Base-by-base conservation (phyloP, 92 coral and sea anemone genomes). In the Plumapathes pennacea region DNA sequence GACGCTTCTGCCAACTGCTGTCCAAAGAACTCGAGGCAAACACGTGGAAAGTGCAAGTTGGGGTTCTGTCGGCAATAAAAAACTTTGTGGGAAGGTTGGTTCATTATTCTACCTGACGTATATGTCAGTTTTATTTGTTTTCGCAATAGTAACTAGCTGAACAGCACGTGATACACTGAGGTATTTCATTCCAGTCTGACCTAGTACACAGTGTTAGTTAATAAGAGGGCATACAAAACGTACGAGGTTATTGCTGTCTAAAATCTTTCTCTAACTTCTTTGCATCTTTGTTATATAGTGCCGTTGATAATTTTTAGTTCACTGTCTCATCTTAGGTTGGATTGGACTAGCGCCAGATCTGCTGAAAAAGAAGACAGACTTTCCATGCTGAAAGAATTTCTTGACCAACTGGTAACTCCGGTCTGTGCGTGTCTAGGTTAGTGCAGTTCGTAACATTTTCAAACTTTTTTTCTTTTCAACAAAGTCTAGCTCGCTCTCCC, bases 11-110 rank as follows among this genome's bases (percentile, higher is more conserved):
- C 38, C 45, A 51, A 24, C 56, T 83, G 42, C 71, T 89, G 44
- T 25, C 82, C 7, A 46, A 46, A 17, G 92, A 94, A 10, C 82
- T 94, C 12, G 50, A 77, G 5, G 51, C 79, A 9, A 81, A 66
- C 61, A 89, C 99, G 5, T 94, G 99, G 99, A 88, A 89, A 42
- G 89, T 89, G 14, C 99, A 94, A 70, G 72, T 84, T 30, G 90
- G 77, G 3, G 81, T 88, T 12, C 66, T 94, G 15, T 56, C 72
- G 17, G 84, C 96, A 17, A 77, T 77, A 46, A 85, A 72, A n/a
- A 53, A 62, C 11, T 89, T 88, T 22, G 44, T 80, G 25, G 73
- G 72, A 54, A 88, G 96, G 96, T 84, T 24, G 9, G 83, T 55
- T 28, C 12, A 23, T 24, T 18, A 13, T 40, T 10, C 11, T 3